Evolutionary conservation across 2,797 vertebrate genomes (phyloP).

Genomic region (Eulemur rubriventer): DNA sequence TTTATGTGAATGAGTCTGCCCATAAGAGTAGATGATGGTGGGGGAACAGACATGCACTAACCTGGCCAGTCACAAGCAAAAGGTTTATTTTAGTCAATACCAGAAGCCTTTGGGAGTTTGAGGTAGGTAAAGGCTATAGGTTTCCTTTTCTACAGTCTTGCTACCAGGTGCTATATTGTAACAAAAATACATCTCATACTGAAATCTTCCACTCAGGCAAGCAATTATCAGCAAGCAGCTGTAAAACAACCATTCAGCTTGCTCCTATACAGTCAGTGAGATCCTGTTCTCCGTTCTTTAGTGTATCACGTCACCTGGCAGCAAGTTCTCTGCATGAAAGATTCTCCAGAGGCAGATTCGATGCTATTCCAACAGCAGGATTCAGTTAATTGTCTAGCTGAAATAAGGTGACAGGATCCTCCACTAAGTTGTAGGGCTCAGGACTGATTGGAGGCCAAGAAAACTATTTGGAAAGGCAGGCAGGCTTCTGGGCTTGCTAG

Average conservation of each 20-base stretch:
- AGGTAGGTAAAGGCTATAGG: neutral
- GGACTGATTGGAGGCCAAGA: neutral
- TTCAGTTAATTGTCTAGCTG: neutral
- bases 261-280: neutral
- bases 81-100: neutral
- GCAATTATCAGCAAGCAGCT: neutral
- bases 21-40: neutral
- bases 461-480: neutral
- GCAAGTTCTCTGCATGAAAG: neutral
- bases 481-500: neutral
- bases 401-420: neutral
- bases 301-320: neutral
- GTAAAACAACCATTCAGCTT: neutral
- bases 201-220: neutral
- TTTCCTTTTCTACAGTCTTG: neutral
- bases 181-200: neutral
- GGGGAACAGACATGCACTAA: neutral
- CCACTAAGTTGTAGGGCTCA: neutral
- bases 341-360: neutral
- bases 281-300: neutral
- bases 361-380: neutral
- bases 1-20: neutral
- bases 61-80: neutral
- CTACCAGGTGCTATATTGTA: neutral
- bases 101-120: neutral